Percentiles rank a stretch among this genome's conserved stretches.
Conservation (phyloP, 2,113 vertebrate species). For the Camelus bactrianus region DNA sequence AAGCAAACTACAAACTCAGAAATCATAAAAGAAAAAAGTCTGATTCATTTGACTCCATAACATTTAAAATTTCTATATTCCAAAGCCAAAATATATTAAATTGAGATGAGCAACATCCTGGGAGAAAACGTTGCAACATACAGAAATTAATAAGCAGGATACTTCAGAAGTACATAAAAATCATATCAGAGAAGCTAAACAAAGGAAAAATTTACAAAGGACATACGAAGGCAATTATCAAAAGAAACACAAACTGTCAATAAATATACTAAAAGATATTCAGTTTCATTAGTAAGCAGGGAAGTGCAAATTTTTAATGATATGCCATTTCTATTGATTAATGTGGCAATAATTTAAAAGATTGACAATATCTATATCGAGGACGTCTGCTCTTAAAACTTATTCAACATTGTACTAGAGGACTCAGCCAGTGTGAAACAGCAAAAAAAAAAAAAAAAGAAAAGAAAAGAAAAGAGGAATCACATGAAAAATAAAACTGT, state of each 20-base stretch:
- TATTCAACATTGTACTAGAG: not conserved
- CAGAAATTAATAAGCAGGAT: not conserved
- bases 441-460: not conserved
- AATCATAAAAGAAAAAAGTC: not conserved
- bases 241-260: not conserved
- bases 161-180: not conserved
- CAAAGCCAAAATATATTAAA: not conserved
- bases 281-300: not conserved
- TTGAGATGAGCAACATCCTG: not conserved
- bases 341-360: not conserved
- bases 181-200: not conserved
- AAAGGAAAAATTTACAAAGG: not conserved
- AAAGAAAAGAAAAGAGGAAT: not conserved
- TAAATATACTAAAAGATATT: not conserved
- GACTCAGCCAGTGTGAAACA: not conserved
- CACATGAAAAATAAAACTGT: not conserved
- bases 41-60: not conserved
- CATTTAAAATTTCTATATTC: not conserved
- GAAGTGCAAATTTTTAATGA: not conserved
- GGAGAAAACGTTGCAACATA: not conserved
- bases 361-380: not conserved
- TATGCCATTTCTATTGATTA: not conserved
- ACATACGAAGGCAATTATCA: not conserved
- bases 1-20: not conserved
- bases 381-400: not conserved